Evolutionary conservation across 2,797 vertebrate species (phyloP).

Genomic region (Momotus momota): DNA sequence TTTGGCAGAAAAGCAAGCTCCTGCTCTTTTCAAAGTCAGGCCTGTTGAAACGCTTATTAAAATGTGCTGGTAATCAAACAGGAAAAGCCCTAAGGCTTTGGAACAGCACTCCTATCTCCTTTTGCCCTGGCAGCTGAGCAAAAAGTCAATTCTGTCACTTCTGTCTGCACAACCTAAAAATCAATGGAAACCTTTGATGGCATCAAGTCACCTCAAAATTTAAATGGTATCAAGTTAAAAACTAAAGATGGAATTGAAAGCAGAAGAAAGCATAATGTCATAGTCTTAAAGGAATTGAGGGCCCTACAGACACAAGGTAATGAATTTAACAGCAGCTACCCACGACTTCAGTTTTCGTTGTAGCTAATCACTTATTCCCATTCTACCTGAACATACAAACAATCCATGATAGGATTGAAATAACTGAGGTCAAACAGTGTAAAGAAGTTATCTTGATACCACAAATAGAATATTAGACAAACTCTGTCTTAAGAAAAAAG

Average conservation of each 20-base stretch:
- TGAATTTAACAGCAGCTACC: background rate
- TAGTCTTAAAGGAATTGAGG: background rate
- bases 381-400: background rate
- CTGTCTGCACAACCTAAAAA: background rate
- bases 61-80: background rate
- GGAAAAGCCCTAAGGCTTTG: background rate
- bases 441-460: background rate
- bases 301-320: background rate
- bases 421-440: background rate
- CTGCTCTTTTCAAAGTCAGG: conserved; percentile 27
- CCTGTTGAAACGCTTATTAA: background rate
- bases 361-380: background rate
- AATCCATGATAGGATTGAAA: background rate
- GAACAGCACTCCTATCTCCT: background rate
- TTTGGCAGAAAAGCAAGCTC: conserved; percentile 29
- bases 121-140: background rate
- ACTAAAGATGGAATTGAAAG: background rate
- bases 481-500: background rate
- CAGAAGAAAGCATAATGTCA: rapidly evolving
- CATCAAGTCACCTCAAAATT: conserved; percentile 29
- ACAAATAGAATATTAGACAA: background rate
- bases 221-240: conserved; percentile 1
- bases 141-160: background rate
- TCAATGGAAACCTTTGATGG: background rate
- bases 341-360: rapidly evolving